These are phyloP conservation scores for Drosophila nebulosa DNA, from an alignment of 1,140 invertebrate genomes.

Conservation along the genomic window DNA sequence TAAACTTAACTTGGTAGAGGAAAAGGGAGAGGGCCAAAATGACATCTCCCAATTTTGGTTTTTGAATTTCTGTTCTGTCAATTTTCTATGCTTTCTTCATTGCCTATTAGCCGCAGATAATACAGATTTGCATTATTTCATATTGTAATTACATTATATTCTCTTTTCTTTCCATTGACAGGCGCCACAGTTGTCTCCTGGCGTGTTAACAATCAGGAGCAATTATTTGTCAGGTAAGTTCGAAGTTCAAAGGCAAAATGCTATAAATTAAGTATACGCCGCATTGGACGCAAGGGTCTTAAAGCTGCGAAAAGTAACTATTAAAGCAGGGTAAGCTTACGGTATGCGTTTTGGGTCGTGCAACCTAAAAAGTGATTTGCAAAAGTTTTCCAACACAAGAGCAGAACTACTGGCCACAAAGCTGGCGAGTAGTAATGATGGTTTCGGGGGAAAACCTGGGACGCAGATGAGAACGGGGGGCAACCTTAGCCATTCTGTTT, in stretches of 20 bases:
- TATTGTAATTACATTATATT: neutral
- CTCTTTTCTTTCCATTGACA: conserved; percentile 82
- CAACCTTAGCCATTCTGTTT: conserved; percentile 73
- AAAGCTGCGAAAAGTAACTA: conserved; percentile 39
- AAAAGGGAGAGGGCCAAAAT: too few relatives aligned
- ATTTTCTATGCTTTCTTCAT: too few relatives aligned
- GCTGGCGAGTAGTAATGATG: neutral
- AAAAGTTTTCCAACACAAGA: conserved; percentile 63
- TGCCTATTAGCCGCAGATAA: too few relatives aligned
- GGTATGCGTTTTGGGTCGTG: conserved; percentile 62
- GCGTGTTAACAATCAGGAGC: conserved; percentile 96
- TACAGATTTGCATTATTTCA: neutral
- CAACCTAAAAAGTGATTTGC: conserved; percentile 77
- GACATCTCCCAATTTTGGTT: too few relatives aligned
- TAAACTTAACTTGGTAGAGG: too few relatives aligned
- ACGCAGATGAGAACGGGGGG: neutral
- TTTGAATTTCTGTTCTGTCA: too few relatives aligned
- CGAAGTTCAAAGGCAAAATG: conserved; percentile 2
- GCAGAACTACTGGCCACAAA: conserved; percentile 42
- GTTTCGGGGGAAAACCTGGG: neutral
- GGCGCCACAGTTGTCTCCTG: conserved; percentile 96
- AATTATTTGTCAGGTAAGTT: conserved; percentile 94
- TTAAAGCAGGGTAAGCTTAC: conserved; percentile 65
- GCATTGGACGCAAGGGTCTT: conserved; percentile 4
- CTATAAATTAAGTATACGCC: conserved; percentile 61